Base-by-base conservation (phyloP, 2,888 invertebrate genomes). In the Creontiades dilutus region DNA sequence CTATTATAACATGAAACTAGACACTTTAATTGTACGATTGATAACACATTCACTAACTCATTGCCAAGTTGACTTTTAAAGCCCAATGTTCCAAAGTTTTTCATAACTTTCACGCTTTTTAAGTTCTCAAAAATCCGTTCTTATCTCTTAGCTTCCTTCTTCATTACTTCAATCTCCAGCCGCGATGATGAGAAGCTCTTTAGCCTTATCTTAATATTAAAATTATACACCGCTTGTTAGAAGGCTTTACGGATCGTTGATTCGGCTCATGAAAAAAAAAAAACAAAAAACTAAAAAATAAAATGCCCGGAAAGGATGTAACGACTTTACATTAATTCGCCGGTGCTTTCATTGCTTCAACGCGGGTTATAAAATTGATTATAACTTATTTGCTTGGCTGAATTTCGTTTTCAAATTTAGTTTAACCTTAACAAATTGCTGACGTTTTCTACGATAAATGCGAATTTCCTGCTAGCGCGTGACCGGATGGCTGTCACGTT, bases 131-230 rank as follows among this genome's bases (percentile, higher is more conserved):
- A 23, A 68, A 68, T 68, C 27, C 61, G 19, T n/a, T 61, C n/a
- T 19, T 61, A 61, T 61, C 19, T 61, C 9, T 19, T 19, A 9
- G 61, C 61, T 61, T 19, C 19, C 52, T 68, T 23, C 23, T 19
- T 68, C 68, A 68, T 68, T 23, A 7, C 68, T 23, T 12, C 68
- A 4, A 23, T 23, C 12, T 68, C 27, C 23, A 68, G 68, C 23
- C 68, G 68, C 68, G 19, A 68, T 68, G 68, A 19, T 61, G 61
- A 19, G 61, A 68, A 68, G 68, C 68, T 68, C 68, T 68, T 68
- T 68, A 68, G 23, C 9, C 68, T 68, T 68, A 68, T 68, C 68
- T 68, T 68, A 68, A 68, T 68, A 68, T 68, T 27, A 68, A 68
- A 68, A 68, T 68, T 68, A 68, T 68, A 68, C 68, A 23, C 27